Percentiles rank a stretch among this genome's conserved stretches.
Evolutionary conservation across 1,140 invertebrate genomes (phyloP).

Genomic region (Hermetia illucens): DNA sequence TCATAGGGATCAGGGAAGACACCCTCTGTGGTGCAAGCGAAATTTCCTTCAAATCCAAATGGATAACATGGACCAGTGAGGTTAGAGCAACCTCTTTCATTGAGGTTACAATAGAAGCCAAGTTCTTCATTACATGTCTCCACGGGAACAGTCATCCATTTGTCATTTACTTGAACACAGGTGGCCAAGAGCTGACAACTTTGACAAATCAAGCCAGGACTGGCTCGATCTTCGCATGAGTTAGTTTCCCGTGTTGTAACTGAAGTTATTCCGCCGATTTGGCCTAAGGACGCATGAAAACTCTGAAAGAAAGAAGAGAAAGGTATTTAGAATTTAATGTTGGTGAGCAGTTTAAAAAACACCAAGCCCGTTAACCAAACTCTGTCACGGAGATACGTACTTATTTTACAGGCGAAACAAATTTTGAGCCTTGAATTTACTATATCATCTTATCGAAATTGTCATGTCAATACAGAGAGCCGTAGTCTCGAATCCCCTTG

Average conservation of each 20-base stretch:
- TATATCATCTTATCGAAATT: too few relatives aligned
- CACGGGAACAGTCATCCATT: conserved; percentile 26
- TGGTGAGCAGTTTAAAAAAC: too few relatives aligned
- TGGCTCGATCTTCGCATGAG: conserved; percentile 18
- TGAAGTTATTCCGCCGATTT: too few relatives aligned
- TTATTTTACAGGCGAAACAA: too few relatives aligned
- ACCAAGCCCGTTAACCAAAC: too few relatives aligned
- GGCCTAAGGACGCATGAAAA: too few relatives aligned
- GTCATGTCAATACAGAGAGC: too few relatives aligned
- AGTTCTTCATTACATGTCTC: conserved; percentile 23
- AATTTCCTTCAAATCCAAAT: conserved; percentile 23
- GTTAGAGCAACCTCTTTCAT: conserved; percentile 19
- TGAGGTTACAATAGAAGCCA: conserved; percentile 25
- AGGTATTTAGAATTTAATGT: too few relatives aligned
- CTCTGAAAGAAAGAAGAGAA: too few relatives aligned
- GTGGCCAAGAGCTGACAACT: conserved; percentile 24
- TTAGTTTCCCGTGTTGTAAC: conserved; percentile 20
- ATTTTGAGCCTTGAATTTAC: too few relatives aligned
- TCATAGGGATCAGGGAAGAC: conserved; percentile 31
- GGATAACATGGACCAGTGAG: conserved; percentile 26
- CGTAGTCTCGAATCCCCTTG: too few relatives aligned
- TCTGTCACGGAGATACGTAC: too few relatives aligned
- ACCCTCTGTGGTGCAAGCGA: conserved; percentile 26
- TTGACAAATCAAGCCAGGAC: conserved; percentile 23
- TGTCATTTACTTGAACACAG: conserved; percentile 23